These are phyloP conservation scores for Cephus sareptanus DNA, from an alignment of 2,888 invertebrate species.

Conservation along the genomic window DNA sequence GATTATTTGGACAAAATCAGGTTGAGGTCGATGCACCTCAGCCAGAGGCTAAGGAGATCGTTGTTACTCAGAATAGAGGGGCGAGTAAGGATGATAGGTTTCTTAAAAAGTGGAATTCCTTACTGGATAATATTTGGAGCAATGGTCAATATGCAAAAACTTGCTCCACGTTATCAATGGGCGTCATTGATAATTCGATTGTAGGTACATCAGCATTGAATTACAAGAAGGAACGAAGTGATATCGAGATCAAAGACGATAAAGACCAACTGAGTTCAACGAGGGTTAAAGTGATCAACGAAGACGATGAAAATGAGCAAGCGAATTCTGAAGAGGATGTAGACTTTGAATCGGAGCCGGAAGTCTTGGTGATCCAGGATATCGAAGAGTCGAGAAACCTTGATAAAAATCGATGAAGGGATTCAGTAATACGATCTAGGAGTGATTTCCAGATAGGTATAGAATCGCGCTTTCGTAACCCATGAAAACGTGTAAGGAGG, in stretches of 20 bases:
- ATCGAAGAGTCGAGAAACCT: neutral
- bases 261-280: neutral
- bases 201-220: neutral
- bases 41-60: neutral
- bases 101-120: conserved; percentile 20
- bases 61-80: neutral
- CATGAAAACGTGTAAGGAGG: neutral
- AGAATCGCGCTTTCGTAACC: neutral
- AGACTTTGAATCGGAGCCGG: neutral
- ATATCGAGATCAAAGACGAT: neutral
- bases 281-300: neutral
- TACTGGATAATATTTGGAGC: conserved; percentile 8
- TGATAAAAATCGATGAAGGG: neutral
- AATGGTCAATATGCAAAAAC: conserved; percentile 8
- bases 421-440: neutral
- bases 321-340: neutral
- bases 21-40: neutral
- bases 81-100: neutral
- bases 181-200: neutral
- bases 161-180: conserved; percentile 11
- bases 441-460: neutral
- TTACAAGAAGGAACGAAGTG: conserved; percentile 3
- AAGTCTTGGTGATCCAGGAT: neutral
- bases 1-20: conserved; percentile 59
- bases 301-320: neutral